Conservation (phyloP, 2,888 invertebrate species). For the Caenorhabditis angaria region DNA sequence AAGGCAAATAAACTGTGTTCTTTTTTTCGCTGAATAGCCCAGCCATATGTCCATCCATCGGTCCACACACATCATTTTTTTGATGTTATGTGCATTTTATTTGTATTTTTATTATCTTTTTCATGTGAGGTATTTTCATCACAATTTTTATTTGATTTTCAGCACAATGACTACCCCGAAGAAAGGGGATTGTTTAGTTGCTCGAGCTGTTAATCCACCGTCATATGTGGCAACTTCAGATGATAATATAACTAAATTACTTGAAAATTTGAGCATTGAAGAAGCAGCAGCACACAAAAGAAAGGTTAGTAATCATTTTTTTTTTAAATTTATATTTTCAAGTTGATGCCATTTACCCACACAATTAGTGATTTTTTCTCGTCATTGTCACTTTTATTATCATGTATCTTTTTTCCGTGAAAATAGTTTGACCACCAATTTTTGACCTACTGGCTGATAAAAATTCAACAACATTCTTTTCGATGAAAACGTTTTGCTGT, state of each 20-base stretch:
- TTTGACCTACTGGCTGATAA: too few relatives aligned
- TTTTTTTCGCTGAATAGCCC: background rate
- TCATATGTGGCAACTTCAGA: background rate
- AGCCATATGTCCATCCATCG: slow-evolving; percentile 1
- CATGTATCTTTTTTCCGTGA: too few relatives aligned
- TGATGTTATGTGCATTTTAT: background rate
- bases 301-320: background rate
- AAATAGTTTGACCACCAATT: too few relatives aligned
- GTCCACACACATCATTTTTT: background rate
- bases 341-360: too few relatives aligned
- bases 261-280: background rate
- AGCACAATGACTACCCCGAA: background rate
- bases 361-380: too few relatives aligned
- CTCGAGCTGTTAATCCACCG: background rate
- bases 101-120: too few relatives aligned
- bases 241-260: background rate
- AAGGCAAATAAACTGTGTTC: background rate
- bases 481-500: too few relatives aligned
- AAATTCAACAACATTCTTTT: too few relatives aligned
- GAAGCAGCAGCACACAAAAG: background rate
- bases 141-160: too few relatives aligned
- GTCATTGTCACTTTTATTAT: too few relatives aligned
- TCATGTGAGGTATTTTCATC: too few relatives aligned
- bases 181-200: background rate
- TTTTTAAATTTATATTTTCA: background rate